Percentiles rank a stretch among this genome's conserved stretches.
phyloP scores from a whole-genome alignment of 2,888 invertebrate species.

The Troglohyphantes excavatus region DNA sequence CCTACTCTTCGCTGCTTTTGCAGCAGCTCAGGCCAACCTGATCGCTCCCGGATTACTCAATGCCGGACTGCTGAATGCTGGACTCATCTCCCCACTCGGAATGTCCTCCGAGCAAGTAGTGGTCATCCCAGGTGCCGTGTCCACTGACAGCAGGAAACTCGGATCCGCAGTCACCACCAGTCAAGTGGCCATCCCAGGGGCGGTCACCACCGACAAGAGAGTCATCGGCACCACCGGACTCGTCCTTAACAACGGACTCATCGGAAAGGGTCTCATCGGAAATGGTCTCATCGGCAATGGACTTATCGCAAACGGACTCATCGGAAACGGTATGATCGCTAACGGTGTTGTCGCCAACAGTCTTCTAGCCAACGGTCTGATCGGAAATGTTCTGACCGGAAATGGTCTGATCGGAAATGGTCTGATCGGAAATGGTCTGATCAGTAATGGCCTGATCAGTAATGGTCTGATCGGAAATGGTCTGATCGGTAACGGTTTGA shows the following conservation, averaged over 20 bases:
- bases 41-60: slow-evolving; percentile 16
- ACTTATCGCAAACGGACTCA: background rate
- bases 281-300: background rate
- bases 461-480: background rate
- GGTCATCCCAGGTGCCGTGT: slow-evolving; percentile 41
- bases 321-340: background rate
- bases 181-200: slow-evolving; percentile 34
- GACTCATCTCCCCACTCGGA: slow-evolving; percentile 15
- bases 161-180: slow-evolving; percentile 21
- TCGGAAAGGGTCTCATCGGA: slow-evolving; percentile 21
- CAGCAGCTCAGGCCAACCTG: slow-evolving; percentile 26
- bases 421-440: background rate
- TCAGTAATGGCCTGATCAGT: background rate
- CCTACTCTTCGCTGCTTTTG: slow-evolving; percentile 31
- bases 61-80: slow-evolving; percentile 18
- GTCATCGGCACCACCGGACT: slow-evolving; percentile 23
- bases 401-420: background rate
- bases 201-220: slow-evolving; percentile 49
- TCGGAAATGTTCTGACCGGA: background rate
- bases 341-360: background rate
- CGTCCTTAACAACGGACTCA: background rate
- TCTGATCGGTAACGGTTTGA: background rate
- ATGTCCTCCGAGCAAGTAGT: slow-evolving; percentile 33
- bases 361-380: background rate
- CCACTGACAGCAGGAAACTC: slow-evolving; percentile 42